Conservation (phyloP, 2,797 vertebrate genomes). For the Ataeniobius toweri region DNA sequence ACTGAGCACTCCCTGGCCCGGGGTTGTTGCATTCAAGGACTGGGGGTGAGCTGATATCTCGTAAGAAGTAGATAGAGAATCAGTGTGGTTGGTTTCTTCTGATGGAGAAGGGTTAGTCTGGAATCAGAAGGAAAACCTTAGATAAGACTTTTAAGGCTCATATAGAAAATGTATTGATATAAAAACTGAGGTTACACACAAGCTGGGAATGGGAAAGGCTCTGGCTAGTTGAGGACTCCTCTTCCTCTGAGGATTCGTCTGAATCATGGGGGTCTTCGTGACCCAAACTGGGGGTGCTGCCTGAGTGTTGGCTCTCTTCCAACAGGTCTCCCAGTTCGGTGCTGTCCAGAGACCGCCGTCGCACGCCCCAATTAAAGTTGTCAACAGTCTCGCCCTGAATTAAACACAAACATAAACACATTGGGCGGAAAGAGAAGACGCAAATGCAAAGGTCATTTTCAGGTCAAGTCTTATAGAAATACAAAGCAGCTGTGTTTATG, state of each 20-base stretch:
- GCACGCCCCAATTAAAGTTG: conserved; percentile 99
- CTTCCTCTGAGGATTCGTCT: conserved; percentile 92
- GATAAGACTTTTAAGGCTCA: conserved; percentile 8
- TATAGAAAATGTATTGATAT: conserved; percentile 1
- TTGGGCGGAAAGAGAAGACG: conserved; percentile 28
- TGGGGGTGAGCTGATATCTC: conserved; percentile 86
- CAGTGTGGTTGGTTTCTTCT: conserved; percentile 91
- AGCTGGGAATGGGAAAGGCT: conserved; percentile 91
- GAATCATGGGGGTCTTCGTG: conserved; percentile 91
- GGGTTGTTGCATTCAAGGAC: conserved; percentile 84
- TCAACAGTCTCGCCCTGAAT: conserved; percentile 95
- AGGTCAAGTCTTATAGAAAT: conserved; percentile 20
- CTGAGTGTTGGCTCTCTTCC: conserved; percentile 93
- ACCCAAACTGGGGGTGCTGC: conserved; percentile 92
- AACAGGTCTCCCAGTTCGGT: conserved; percentile 92
- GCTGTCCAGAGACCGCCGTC: conserved; percentile 95
- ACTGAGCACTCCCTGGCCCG: conserved; percentile 79
- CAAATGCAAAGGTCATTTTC: not conserved
- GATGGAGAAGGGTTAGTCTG: conserved; percentile 97
- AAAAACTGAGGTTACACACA: conserved; percentile 58
- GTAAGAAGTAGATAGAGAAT: conserved; percentile 88
- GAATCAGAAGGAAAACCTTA: conserved; percentile 41
- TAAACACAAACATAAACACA: conserved; percentile 48
- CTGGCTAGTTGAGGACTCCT: conserved; percentile 95
- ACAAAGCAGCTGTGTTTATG: conserved; percentile 39